These are phyloP conservation scores for Champsocephalus gunnari DNA, from an alignment of 2,797 vertebrate species.

Conservation along the genomic window DNA sequence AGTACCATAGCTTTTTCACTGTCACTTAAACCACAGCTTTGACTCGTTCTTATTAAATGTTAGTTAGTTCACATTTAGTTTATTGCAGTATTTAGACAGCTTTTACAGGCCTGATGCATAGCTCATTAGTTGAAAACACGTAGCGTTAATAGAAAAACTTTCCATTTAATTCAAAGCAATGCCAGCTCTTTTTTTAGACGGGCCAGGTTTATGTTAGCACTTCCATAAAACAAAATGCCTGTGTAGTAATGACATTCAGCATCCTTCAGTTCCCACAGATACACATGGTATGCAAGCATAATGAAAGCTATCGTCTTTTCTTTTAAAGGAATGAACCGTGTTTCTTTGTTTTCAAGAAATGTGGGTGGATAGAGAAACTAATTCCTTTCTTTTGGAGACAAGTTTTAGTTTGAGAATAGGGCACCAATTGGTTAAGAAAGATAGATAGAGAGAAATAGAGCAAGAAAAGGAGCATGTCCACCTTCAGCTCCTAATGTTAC, in stretches of 20 bases:
- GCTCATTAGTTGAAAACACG: slow-evolving; percentile 46
- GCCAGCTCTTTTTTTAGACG: slow-evolving; percentile 45
- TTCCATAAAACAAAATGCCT: slow-evolving; percentile 57
- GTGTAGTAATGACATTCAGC: slow-evolving; percentile 52
- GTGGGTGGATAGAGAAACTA: slow-evolving; percentile 34
- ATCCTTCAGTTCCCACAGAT: slow-evolving; percentile 44
- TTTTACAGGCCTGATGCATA: slow-evolving; percentile 36
- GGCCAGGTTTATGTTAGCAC: slow-evolving; percentile 64
- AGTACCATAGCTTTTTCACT: slow-evolving; percentile 21
- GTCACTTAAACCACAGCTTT: slow-evolving; percentile 36
- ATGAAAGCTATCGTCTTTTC: slow-evolving; percentile 32
- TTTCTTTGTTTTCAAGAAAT: slow-evolving; percentile 42
- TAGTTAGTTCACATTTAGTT: slow-evolving; percentile 34
- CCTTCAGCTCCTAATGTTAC: slow-evolving; percentile 77
- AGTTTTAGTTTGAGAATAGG: slow-evolving; percentile 26
- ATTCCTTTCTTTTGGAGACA: slow-evolving; percentile 33
- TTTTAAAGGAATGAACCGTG: slow-evolving; percentile 19
- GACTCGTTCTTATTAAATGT: slow-evolving; percentile 25
- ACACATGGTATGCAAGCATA: slow-evolving; percentile 51
- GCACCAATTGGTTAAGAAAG: slow-evolving; percentile 28
- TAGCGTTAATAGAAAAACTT: slow-evolving; percentile 32
- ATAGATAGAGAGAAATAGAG: slow-evolving; percentile 37
- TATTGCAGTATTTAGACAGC: slow-evolving; percentile 24
- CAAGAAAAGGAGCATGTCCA: slow-evolving; percentile 54
- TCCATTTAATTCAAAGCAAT: slow-evolving; percentile 33